Evolutionary conservation across 2,797 vertebrate genomes (phyloP).

Genomic region (Tinamus major): DNA sequence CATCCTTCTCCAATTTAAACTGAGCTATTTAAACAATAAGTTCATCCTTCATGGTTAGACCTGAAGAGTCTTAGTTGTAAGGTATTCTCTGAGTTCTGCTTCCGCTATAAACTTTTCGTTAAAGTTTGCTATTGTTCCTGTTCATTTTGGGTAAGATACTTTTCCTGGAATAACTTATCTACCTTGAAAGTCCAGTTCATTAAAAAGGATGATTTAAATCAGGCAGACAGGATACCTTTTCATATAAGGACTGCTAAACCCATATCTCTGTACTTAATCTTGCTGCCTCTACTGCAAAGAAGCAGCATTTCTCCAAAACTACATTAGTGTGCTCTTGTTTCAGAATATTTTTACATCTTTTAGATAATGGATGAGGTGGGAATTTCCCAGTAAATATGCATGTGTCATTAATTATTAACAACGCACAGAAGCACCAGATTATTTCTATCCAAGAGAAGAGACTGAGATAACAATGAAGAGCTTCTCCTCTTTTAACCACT

Average conservation of each 20-base stretch:
- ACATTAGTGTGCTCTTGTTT: background rate
- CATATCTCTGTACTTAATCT: background rate
- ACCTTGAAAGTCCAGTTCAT: background rate
- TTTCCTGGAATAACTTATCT: background rate
- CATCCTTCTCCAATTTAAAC: background rate
- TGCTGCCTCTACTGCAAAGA: background rate
- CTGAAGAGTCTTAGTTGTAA: background rate
- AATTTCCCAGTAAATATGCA: constrained; percentile 36
- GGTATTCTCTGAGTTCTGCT: background rate
- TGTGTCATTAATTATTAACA: constrained; percentile 1
- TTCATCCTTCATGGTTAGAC: background rate
- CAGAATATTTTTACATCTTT: background rate
- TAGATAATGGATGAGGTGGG: constrained; percentile 40
- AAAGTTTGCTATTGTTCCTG: rapidly evolving
- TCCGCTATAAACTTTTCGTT: background rate
- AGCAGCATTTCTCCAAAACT: background rate
- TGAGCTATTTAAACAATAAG: background rate
- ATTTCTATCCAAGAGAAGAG: constrained; percentile 6
- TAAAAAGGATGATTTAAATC: background rate
- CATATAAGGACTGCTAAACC: background rate
- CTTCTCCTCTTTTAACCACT: background rate
- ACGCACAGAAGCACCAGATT: background rate
- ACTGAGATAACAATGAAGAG: background rate
- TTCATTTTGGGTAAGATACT: background rate
- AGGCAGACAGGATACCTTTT: background rate